Conservation (phyloP, 1,140 invertebrate species). For the Trigoniulus corallinus region DNA sequence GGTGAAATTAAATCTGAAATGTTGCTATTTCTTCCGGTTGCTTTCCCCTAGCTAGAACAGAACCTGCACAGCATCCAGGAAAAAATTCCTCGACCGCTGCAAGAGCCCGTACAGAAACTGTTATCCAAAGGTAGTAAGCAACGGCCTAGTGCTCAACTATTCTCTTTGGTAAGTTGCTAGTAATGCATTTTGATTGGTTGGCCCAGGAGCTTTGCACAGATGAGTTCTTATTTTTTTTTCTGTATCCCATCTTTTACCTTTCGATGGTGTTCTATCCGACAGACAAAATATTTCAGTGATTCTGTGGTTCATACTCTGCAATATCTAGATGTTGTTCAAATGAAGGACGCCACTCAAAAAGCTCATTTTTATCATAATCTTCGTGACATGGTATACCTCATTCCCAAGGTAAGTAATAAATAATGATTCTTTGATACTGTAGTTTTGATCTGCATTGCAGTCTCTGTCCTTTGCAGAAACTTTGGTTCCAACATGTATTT, state of each 20-base stretch:
- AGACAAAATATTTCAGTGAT: conserved; percentile 49
- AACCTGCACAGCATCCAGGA: conserved; percentile 57
- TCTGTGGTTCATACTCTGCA: conserved; percentile 73
- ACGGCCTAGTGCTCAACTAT: conserved; percentile 67
- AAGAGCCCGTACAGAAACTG: conserved; percentile 69
- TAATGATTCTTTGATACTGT: not conserved
- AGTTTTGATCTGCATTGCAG: not conserved
- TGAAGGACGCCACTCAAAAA: conserved; percentile 78
- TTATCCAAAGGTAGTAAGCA: conserved; percentile 60
- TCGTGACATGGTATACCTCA: conserved; percentile 66
- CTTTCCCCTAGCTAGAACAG: conserved; percentile 47
- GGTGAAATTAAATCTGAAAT: not conserved
- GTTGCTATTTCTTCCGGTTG: not conserved
- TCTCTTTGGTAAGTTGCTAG: conserved; percentile 53
- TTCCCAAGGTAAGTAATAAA: conserved; percentile 59
- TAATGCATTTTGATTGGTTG: too few relatives aligned
- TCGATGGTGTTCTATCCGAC: conserved; percentile 12
- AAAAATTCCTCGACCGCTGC: conserved; percentile 58
- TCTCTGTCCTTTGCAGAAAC: conserved; percentile 49
- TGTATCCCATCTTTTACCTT: not conserved
- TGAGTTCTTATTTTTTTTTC: not conserved
- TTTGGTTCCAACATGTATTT: conserved; percentile 89
- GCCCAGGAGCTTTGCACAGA: too few relatives aligned
- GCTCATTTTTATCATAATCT: conserved; percentile 74
- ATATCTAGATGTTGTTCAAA: conserved; percentile 77